Evolutionary conservation across 2,113 vertebrate species (phyloP), one percentile per base, ranked within the genome.

Genomic region (Amazona vittata): DNA sequence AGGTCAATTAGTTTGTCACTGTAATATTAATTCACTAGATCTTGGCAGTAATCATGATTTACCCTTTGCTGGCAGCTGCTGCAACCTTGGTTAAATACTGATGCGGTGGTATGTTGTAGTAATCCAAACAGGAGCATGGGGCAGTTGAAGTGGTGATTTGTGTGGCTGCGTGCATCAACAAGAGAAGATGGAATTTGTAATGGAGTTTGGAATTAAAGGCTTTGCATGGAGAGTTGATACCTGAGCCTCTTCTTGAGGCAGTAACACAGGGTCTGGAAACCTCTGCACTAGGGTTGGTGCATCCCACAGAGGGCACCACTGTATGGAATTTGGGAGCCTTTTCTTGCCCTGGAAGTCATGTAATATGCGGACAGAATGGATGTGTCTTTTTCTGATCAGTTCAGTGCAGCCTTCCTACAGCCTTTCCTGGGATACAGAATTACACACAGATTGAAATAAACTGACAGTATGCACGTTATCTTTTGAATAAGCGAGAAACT

Each of bases 221-320:
- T 77, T 16, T 78, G 59, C 31, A 12, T 70, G 46, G 20, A 55
- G 28, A 55, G 33, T 12, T 29, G 39, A 3, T 37, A 17, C 16
- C 33, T n/a, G 71, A 52, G 63, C 60, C 8, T 41, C 28, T 31
- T 63, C 43, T 21, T 25, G n/a, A 12, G 4, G 11, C 12, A 10
- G 28, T 14, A 19, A 21, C 2, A 15, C 13, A 22, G 52, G 43
- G 4, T 39, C 16, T 47, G 74, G 53, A 59, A 46, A 10, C 5
- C 46, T 49, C 62, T 6, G 29, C 44, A 4, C 11, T 4, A 6
- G 29, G 57, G 14, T 8, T 6, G 15, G 35, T 41, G 2, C 43
- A 9, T 86, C 86, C 90, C 60, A 11, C 46, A 95, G 94, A 89
- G 84, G 92, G 86, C 79, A 89, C 68, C 41, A 3, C 75, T 60